These are phyloP conservation scores for Sarcophaga caerulescens DNA, from an alignment of 2,888 invertebrate genomes.

Conservation along the genomic window DNA sequence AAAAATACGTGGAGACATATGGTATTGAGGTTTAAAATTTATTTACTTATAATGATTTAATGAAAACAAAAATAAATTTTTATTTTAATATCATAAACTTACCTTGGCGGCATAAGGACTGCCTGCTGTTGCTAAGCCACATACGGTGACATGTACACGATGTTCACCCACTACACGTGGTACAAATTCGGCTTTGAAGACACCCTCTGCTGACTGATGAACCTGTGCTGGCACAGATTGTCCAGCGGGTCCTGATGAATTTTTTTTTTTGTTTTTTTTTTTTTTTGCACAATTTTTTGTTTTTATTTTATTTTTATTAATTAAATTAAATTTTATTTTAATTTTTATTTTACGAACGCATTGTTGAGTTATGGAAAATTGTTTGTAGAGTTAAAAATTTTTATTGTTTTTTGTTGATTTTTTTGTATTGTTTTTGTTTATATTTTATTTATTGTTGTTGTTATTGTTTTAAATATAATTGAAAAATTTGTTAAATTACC, in stretches of 20 bases:
- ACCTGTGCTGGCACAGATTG: constrained; percentile 95
- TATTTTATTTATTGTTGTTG: constrained; percentile 36
- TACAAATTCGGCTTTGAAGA: constrained; percentile 94
- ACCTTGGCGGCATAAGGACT: constrained; percentile 96
- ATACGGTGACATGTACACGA: constrained; percentile 92
- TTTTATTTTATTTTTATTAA: constrained; percentile 55
- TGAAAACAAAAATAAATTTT: too few relatives aligned
- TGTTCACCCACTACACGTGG: constrained; percentile 96
- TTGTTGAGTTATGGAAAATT: constrained; percentile 29
- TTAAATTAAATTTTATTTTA: constrained; percentile 54
- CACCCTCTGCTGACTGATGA: constrained; percentile 90
- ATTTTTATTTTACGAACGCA: constrained; percentile 33
- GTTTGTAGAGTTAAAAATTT: constrained; percentile 41
- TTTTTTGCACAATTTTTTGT: constrained; percentile 53
- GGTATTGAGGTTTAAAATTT: too few relatives aligned
- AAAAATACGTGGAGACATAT: too few relatives aligned
- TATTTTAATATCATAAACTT: constrained; percentile 59
- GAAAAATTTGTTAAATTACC: too few relatives aligned
- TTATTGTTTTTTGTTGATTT: constrained; percentile 57
- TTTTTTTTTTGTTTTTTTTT: neutral
- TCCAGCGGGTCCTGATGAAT: constrained; percentile 90
- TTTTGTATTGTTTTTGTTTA: constrained; percentile 38
- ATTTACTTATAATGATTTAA: too few relatives aligned
- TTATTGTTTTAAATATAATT: constrained; percentile 5
- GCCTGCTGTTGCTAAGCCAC: constrained; percentile 91